Base-by-base conservation (phyloP, 2,888 invertebrate species). In the Hedychridium roseum region DNA sequence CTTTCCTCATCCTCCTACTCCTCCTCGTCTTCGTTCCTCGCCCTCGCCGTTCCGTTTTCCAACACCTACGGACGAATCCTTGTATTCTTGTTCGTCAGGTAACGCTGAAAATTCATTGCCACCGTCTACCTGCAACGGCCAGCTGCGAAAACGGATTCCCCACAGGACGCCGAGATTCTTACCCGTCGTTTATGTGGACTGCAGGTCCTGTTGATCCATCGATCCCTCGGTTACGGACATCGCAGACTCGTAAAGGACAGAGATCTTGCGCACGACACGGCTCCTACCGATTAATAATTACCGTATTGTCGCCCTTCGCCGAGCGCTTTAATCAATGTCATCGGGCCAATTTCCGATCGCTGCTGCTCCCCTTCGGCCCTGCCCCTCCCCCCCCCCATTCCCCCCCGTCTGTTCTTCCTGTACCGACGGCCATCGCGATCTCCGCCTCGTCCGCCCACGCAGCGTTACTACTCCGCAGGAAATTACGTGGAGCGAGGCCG, bases 281-380 rank as follows among this genome's bases (percentile, higher is more conserved):
- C n/a, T n/a, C 34, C 52, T 64, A 68, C 69, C 74, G 74, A 77
- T 77, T 76, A 73, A 77, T 78, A 77, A 77, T 78, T 74, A 76
- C 70, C 64, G 63, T 69, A 71, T 68, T 68, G 72, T 64, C 62
- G 65, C 53, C 66, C 57, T 39, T 55, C 64, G 71, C 66, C 75
- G 77, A 78, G 72, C 72, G 74, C 74, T 77, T 78, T 76, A 78
- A 78, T 78, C 76, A 78, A 76, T 77, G 78, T 76, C 78, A 77
- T 78, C 78, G 77, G 76, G 74, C 76, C 76, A 78, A 76, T 78
- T 76, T 76, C 77, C 78, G 76, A 76, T 76, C 68, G 66, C 68
- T 69, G 70, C 60, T 70, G 62, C 63, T 66, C 62, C 59, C 64
- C 51, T 49, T 54, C 53, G n/a, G n/a, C 50, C 45, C 44, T 28